Conservation (phyloP, 2,888 invertebrate species). For the Melanophora roralis region DNA sequence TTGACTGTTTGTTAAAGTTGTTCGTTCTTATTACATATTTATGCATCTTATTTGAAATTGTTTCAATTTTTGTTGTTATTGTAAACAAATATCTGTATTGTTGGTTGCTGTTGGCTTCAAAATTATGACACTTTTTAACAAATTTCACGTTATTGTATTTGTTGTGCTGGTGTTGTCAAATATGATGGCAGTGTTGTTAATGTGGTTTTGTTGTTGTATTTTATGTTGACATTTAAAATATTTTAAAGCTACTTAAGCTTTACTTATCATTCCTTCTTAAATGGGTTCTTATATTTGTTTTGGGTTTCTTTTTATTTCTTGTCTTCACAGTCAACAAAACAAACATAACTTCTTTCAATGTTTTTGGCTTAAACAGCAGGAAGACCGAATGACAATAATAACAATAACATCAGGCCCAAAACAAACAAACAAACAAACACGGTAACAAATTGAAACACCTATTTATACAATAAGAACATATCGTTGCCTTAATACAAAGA, state of each 20-base stretch:
- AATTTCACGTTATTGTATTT: constrained; percentile 14
- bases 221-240: constrained; percentile 60
- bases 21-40: constrained; percentile 19
- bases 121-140: constrained; percentile 56
- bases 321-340: constrained; percentile 32
- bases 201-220: constrained; percentile 29
- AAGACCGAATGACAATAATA: no score
- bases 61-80: constrained; percentile 10
- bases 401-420: not conserved
- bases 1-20: constrained; percentile 46
- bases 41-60: constrained; percentile 7
- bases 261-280: constrained; percentile 60
- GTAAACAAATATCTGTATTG: no score
- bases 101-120: constrained; percentile 38
- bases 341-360: constrained; percentile 28
- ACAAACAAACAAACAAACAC: constrained; percentile 13
- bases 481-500: no score
- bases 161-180: constrained; percentile 17
- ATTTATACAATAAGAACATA: not conserved
- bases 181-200: constrained; percentile 3
- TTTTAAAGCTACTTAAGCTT: constrained; percentile 63
- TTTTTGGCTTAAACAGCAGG: not conserved
- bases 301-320: constrained; percentile 9
- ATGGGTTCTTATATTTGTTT: constrained; percentile 54
- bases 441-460: not conserved